Evolutionary conservation across 1,140 invertebrate genomes (phyloP).

Genomic region (Aphidius ervi): DNA sequence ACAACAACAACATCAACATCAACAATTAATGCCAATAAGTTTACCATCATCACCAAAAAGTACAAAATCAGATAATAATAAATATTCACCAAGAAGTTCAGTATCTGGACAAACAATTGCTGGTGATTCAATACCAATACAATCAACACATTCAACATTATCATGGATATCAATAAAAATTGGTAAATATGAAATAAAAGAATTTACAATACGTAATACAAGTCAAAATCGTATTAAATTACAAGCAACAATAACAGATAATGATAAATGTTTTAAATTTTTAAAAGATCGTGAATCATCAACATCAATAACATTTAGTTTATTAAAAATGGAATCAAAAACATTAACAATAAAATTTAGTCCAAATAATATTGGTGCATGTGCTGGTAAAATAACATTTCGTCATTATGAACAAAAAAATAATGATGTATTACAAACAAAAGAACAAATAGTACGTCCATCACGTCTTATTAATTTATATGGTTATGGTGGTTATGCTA

Average conservation of each 20-base stretch:
- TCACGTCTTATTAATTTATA: constrained; percentile 44
- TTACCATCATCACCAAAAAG: constrained; percentile 46
- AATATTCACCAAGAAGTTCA: constrained; percentile 45
- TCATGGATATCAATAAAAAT: constrained; percentile 54
- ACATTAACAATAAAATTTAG: constrained; percentile 48
- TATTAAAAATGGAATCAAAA: constrained; percentile 52
- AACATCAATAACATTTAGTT: constrained; percentile 30
- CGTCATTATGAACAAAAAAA: constrained; percentile 42
- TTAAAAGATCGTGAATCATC: constrained; percentile 39
- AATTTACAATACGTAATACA: constrained; percentile 53
- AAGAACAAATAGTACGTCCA: constrained; percentile 19
- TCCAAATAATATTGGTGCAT: constrained; percentile 47
- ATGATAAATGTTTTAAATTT: constrained; percentile 47
- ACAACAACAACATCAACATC: constrained; percentile 15
- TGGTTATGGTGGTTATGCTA: constrained; percentile 52
- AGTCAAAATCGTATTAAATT: constrained; percentile 52
- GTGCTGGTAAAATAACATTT: constrained; percentile 50
- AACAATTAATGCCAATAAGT: constrained; percentile 21
- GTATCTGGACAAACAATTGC: constrained; percentile 36
- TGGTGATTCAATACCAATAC: constrained; percentile 47
- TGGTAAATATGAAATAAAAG: constrained; percentile 49
- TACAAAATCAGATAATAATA: constrained; percentile 30
- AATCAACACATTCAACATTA: constrained; percentile 50
- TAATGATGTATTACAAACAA: constrained; percentile 20
- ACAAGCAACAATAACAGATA: constrained; percentile 43